Evolutionary conservation across 2,113 vertebrate genomes (phyloP).

Genomic region (Toxotes chatareus): DNA sequence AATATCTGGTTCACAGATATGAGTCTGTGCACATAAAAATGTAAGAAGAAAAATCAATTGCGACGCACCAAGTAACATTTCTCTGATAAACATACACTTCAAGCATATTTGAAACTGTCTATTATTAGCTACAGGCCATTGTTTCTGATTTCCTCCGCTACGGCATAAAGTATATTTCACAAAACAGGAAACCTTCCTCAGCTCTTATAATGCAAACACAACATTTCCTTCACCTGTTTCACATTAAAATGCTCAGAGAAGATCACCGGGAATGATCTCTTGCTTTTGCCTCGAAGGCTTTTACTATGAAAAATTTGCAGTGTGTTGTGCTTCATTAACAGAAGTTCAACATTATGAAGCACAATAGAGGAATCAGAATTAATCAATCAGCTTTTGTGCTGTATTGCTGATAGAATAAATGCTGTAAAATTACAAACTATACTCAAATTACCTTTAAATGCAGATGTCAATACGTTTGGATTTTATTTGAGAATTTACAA

Average conservation of each 20-base stretch:
- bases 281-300: not conserved
- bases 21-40: not conserved
- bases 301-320: not conserved
- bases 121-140: not conserved
- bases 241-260: not conserved
- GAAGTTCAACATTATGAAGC: not conserved
- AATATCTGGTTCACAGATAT: constrained; percentile 6
- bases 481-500: not conserved
- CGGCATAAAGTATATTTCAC: too few species aligned
- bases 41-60: not conserved
- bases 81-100: not conserved
- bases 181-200: too few species aligned
- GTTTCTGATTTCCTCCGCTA: too few species aligned
- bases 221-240: not conserved
- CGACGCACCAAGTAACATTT: not conserved
- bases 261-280: not conserved
- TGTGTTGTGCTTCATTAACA: not conserved
- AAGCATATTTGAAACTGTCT: not conserved
- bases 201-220: not conserved
- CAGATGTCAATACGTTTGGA: not conserved
- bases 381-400: too few species aligned
- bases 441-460: not conserved
- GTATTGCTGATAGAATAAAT: not conserved
- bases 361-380: too few species aligned
- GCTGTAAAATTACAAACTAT: not conserved